Evolutionary conservation across 2,797 vertebrate genomes (phyloP).

Genomic region (Arnoldichthys spilopterus): DNA sequence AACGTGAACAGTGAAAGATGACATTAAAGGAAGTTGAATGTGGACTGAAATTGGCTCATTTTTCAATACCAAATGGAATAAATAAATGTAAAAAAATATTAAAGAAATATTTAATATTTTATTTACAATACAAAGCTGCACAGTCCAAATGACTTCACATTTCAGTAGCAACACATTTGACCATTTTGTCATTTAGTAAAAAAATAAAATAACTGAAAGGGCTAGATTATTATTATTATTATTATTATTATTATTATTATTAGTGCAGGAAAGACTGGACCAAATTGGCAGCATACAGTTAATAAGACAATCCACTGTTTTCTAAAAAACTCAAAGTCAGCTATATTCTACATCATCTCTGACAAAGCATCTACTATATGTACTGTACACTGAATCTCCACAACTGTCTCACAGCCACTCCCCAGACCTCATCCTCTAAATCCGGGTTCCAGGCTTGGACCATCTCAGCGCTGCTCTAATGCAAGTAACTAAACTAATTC

Average conservation of each 20-base stretch:
- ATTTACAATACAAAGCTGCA: slow-evolving; percentile 30
- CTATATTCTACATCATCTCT: slow-evolving; percentile 1
- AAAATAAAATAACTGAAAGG: slow-evolving; percentile 30
- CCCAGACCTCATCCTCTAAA: background rate
- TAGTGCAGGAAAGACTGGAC: background rate
- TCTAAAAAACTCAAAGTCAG: background rate
- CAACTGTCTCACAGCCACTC: background rate
- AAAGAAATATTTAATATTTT: slow-evolving; percentile 29
- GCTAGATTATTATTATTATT: slow-evolving; percentile 19
- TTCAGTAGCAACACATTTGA: slow-evolving; percentile 22
- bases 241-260: background rate
- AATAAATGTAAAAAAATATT: background rate
- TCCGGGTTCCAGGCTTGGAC: no score
- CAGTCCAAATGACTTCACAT: slow-evolving; percentile 7
- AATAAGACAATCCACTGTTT: background rate
- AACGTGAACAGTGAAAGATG: no score
- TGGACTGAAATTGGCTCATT: no score
- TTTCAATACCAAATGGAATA: no score
- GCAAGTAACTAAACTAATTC: no score
- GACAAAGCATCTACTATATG: background rate
- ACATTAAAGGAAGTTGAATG: no score
- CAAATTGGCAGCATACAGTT: background rate
- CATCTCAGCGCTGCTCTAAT: background rate
- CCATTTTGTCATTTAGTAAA: slow-evolving; percentile 15
- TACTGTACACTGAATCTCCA: background rate